These are phyloP conservation scores for Apomyelois bistriatella DNA, from an alignment of 2,888 invertebrate species.

Conservation along the genomic window DNA sequence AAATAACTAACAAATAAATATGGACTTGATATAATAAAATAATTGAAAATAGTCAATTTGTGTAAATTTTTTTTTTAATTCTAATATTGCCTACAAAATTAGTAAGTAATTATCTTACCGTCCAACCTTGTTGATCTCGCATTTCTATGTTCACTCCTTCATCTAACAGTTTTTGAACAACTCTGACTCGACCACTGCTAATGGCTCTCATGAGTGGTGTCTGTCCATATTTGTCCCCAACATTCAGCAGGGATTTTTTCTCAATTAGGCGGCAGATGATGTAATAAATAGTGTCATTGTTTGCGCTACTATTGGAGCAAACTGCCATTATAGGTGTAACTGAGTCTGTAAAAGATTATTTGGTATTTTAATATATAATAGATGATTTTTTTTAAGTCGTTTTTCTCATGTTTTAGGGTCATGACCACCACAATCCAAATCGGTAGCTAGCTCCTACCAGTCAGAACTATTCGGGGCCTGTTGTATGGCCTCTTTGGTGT, in stretches of 20 bases:
- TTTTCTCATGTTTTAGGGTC: no score
- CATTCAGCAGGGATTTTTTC: constrained; percentile 74
- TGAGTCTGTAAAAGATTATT: constrained; percentile 65
- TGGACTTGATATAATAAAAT: no score
- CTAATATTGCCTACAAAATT: no score
- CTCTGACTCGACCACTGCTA: constrained; percentile 67
- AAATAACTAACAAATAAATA: no score
- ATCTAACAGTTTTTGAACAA: constrained; percentile 77
- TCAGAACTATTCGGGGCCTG: no score
- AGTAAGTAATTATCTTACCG: constrained; percentile 63
- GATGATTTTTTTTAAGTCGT: no score
- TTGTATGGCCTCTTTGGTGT: no score
- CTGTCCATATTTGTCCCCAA: constrained; percentile 78
- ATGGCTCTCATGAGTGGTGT: constrained; percentile 84
- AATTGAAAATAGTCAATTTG: no score
- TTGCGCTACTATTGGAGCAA: constrained; percentile 79
- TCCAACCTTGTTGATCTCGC: constrained; percentile 81
- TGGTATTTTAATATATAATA: background rate
- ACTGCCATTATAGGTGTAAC: constrained; percentile 82
- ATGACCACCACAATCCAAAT: no score
- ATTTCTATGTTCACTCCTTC: constrained; percentile 76
- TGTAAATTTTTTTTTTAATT: no score
- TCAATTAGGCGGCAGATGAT: constrained; percentile 74
- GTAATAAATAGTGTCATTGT: constrained; percentile 55
- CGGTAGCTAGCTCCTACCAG: no score